Base-by-base conservation (phyloP, 2,797 vertebrate genomes). In the Vireo griseus region DNA sequence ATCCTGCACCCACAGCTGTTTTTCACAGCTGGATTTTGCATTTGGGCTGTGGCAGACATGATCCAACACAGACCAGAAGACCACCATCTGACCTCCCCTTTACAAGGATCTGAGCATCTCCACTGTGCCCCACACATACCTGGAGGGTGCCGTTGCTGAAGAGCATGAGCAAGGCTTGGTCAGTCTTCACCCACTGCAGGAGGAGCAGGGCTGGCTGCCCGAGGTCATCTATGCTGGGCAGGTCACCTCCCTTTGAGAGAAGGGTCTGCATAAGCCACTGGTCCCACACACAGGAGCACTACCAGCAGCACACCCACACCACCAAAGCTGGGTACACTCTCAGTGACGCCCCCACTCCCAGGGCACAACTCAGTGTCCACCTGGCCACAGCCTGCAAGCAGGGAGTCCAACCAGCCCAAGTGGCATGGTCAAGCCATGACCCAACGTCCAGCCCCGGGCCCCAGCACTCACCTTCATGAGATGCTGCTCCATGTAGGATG, bases 131-230 rank as follows among this genome's bases (percentile, higher is more conserved):
- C 18, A 61, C 59, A 55, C 89, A 51, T 92, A 99, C 99, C 99
- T 99, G 99, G 76, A 99, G 97, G 24, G 99, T 99, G 79, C 99
- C 98, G 11, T 97, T 99, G 96, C 98, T 99, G 95, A 99, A 99
- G 54, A 99, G 98, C 99, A 99, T 99, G 59, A 99, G 98, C 40
- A 99, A 98, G 58, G 99, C 99, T 68, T 99, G 99, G 75, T 99
- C 99, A 0, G 99, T 99, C 97, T 99, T 99, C 95, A 99, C 98
- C 99, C 99, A 99, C 97, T 99, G 99, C 76, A 99, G 97, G 51
- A 99, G 98, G 61, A 99, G 97, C 1, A 98, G 97, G 3, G 97
- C 94, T 4, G 97, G 95, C 26, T 97, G 90, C 48, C 97, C 97
- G 0, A 95, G 63, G 73, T 98, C 98, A 68, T 98, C 98, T 52